phyloP scores from a whole-genome alignment of 2,113 vertebrate species.

The Rhipidura dahli region DNA sequence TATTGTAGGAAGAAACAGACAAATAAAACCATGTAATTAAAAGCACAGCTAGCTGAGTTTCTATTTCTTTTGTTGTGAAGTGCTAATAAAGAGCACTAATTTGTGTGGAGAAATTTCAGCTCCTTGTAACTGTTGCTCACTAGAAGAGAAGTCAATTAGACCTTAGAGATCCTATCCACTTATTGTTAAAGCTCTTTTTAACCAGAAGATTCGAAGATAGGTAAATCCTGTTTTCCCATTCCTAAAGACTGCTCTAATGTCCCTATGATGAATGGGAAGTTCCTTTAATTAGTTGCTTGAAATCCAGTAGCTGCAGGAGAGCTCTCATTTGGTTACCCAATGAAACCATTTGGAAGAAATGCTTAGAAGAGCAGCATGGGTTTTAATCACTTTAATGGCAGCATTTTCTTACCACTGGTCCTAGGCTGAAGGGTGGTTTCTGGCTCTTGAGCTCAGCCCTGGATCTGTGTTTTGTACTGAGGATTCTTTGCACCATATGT shows the following conservation, averaged over 20 bases:
- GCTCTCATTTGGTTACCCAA: slow-evolving; percentile 2
- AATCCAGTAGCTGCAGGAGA: slow-evolving; percentile 18
- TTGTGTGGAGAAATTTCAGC: neutral
- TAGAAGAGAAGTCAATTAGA: neutral
- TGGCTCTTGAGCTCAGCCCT: neutral
- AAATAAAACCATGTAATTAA: neutral
- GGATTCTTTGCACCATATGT: slow-evolving; percentile 1
- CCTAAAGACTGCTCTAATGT: neutral
- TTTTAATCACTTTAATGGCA: slow-evolving; percentile 32
- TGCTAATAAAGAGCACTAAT: neutral
- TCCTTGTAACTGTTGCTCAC: neutral
- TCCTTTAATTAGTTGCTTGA: slow-evolving; percentile 12
- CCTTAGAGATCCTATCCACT: neutral
- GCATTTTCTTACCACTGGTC: slow-evolving; percentile 2
- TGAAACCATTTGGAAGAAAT: neutral
- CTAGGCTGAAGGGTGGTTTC: neutral
- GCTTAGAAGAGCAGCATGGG: neutral
- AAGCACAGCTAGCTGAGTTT: neutral
- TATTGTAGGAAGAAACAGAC: neutral
- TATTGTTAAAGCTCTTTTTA: neutral
- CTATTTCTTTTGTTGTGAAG: neutral
- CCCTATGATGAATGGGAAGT: slow-evolving; percentile 12
- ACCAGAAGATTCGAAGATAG: neutral
- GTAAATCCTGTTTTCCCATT: neutral
- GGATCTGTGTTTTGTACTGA: neutral